Conservation (phyloP, 1,140 invertebrate species). For the Dermatophagoides farinae region DNA sequence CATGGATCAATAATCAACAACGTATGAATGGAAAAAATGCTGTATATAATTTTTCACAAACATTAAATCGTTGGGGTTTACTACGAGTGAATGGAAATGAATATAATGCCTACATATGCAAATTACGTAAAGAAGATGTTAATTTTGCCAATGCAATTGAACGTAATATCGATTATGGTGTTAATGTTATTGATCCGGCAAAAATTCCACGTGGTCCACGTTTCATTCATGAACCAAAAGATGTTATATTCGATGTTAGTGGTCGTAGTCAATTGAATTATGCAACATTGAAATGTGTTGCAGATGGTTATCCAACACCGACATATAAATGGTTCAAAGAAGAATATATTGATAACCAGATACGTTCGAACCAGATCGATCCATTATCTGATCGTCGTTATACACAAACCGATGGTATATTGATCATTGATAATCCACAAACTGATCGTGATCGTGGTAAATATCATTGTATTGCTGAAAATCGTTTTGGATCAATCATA, state of each 20-base stretch:
- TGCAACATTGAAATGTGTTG: constrained; percentile 55
- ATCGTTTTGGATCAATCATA: constrained; percentile 65
- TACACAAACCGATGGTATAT: constrained; percentile 67
- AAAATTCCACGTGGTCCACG: constrained; percentile 63
- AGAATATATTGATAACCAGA: constrained; percentile 53
- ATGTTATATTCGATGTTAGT: constrained; percentile 55
- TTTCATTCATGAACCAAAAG: constrained; percentile 60
- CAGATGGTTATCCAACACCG: constrained; percentile 68
- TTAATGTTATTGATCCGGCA: constrained; percentile 28
- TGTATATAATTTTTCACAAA: constrained; percentile 30
- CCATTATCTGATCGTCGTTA: constrained; percentile 48
- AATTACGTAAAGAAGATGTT: constrained; percentile 35
- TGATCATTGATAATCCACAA: constrained; percentile 71
- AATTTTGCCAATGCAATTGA: constrained; percentile 11
- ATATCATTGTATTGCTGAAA: constrained; percentile 75
- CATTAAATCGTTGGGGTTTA: constrained; percentile 52
- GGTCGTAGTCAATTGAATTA: constrained; percentile 40
- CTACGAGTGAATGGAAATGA: constrained; percentile 53
- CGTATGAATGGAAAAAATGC: constrained; percentile 32
- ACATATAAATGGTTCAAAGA: constrained; percentile 79
- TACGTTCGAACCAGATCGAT: constrained; percentile 44
- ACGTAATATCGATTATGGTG: not conserved
- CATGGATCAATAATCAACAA: constrained; percentile 11
- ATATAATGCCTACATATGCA: constrained; percentile 62
- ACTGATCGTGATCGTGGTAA: constrained; percentile 50